These are phyloP conservation scores for Mesodorylaimus sp. DNA, from an alignment of 2,888 invertebrate genomes.

Conservation along the genomic window DNA sequence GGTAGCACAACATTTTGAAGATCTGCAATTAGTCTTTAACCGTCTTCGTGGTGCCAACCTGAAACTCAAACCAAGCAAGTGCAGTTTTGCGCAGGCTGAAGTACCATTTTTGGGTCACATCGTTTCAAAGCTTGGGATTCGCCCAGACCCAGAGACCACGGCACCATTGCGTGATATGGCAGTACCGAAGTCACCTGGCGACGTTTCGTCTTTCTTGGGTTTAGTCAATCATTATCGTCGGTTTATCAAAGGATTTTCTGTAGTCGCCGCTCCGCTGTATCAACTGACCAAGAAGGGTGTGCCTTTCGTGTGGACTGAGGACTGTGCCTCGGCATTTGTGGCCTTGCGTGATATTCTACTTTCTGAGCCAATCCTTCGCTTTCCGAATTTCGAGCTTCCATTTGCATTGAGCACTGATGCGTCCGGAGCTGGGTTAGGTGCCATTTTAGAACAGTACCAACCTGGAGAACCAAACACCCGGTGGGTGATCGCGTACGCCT, in stretches of 20 bases:
- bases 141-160: not conserved
- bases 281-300: not conserved
- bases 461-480: too few species aligned
- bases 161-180: not conserved
- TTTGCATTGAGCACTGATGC: not conserved
- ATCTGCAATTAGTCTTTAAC: not conserved
- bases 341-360: not conserved
- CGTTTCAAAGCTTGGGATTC: not conserved
- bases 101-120: not conserved
- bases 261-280: not conserved
- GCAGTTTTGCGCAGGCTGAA: not conserved
- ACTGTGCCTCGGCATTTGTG: not conserved
- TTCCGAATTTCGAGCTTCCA: not conserved
- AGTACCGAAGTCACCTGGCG: not conserved
- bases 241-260: not conserved
- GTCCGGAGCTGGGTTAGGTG: not conserved
- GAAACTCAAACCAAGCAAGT: not conserved
- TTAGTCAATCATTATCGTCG: too few species aligned
- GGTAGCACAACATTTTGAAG: not conserved
- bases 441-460: not conserved
- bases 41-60: not conserved
- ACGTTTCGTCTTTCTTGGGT: not conserved
- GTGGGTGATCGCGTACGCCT: too few species aligned
- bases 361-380: not conserved
- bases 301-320: not conserved